Base-by-base conservation (phyloP, 2,113 vertebrate genomes). In the Sula dactylatra region DNA sequence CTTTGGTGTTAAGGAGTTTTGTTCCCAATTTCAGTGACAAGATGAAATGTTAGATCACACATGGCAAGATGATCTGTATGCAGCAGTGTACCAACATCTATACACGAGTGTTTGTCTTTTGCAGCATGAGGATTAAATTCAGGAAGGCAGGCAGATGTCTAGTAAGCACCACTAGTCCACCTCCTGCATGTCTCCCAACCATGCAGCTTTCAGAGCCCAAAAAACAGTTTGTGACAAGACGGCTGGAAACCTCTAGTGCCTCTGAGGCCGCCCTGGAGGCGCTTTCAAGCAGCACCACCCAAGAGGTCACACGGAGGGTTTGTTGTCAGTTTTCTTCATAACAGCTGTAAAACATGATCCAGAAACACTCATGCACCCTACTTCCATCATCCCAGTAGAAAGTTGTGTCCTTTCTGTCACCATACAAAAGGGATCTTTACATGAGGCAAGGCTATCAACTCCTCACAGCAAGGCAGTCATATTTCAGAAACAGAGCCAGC, bases 11-110 rank as follows among this genome's bases (percentile, higher is more conserved):
- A n/a, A n/a, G n/a, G n/a, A n/a, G n/a, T n/a, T n/a, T n/a, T n/a
- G n/a, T n/a, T n/a, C n/a, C n/a, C n/a, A n/a, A n/a, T n/a, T n/a
- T n/a, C n/a, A n/a, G n/a, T n/a, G n/a, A n/a, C n/a, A n/a, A n/a
- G n/a, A 76, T 19, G 9, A 13, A 24, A 42, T 3, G 2, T 52
- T n/a, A 55, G 16, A 50, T 42, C 40, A 50, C 0, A 2, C 16
- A n/a, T 0, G 0, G 29, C 16, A 47, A 81, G 61, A n/a, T 25
- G 1, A 31, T 77, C 22, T 34, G 11, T 36, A 42, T 22, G 34
- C 24, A 62, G 31, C 42, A 76, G 31, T 6, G 6, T 67, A n/a
- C 19, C 42, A 69, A 55, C 16, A 67, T 25, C 61, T 31, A 27
- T 3, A 59, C 7, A 9, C 2, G 10, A 32, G 3, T 3, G 13